Conservation (phyloP, 2,888 invertebrate genomes). For the Pachymerium ferrugineum region DNA sequence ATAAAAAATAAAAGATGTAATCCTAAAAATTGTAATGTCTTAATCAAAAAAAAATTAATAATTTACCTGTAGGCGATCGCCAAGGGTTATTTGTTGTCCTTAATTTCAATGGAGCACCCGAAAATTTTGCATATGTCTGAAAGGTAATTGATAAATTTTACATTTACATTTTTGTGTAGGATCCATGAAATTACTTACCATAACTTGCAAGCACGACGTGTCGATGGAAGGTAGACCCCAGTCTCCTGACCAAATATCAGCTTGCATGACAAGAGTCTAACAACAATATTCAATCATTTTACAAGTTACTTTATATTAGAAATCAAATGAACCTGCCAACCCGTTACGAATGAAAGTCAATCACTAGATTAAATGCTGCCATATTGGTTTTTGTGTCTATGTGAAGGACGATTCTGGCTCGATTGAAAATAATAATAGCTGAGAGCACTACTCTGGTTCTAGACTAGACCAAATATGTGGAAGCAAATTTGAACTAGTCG, state of each 20-base stretch:
- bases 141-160: conserved; percentile 37
- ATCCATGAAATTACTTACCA: conserved; percentile 55
- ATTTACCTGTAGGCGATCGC: conserved; percentile 65
- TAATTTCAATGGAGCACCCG: conserved; percentile 66
- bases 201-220: conserved; percentile 70
- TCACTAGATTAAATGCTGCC: no score
- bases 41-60: neutral
- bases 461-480: no score
- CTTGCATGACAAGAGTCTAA: conserved; percentile 46
- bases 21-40: neutral
- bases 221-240: conserved; percentile 83
- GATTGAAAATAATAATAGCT: neutral
- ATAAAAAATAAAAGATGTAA: conserved; percentile 19
- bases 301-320: no score
- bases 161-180: neutral
- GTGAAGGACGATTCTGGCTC: no score
- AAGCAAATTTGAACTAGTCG: no score
- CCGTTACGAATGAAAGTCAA: no score
- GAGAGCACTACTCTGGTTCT: neutral
- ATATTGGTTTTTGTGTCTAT: no score
- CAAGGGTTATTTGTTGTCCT: conserved; percentile 65
- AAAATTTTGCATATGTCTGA: conserved; percentile 66
- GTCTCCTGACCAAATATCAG: conserved; percentile 78
- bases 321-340: no score
- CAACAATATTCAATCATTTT: neutral